A percentile compares a stretch with the other conserved stretches of the same genome.
Conservation (phyloP, 1,140 invertebrate genomes). For the Camponotus pennsylvanicus region DNA sequence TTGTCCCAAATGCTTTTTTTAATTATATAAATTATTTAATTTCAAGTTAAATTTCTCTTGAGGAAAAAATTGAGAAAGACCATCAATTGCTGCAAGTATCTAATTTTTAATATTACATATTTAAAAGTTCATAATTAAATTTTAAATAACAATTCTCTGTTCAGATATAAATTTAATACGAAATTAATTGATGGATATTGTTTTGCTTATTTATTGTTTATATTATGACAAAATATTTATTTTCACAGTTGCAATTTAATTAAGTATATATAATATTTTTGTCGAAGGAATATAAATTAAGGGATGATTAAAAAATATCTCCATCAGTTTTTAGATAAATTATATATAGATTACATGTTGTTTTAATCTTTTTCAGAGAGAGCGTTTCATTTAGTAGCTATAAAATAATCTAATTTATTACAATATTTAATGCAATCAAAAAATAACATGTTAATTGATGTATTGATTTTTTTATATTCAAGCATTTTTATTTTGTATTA, state of each 20-base stretch:
- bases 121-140: neutral
- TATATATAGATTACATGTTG: neutral
- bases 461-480: slow-evolving; percentile 44
- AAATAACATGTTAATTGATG: slow-evolving; percentile 43
- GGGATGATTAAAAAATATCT: neutral
- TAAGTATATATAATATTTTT: neutral
- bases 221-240: neutral
- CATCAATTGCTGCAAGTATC: neutral
- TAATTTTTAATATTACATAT: neutral
- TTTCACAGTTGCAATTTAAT: neutral
- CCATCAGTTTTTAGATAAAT: neutral
- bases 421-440: slow-evolving; percentile 52
- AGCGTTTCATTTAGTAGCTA: slow-evolving; percentile 2
- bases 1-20: neutral
- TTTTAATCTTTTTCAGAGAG: slow-evolving; percentile 30
- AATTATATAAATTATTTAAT: neutral
- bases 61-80: neutral
- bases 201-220: neutral
- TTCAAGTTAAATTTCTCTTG: neutral
- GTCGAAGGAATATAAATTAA: neutral
- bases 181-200: neutral
- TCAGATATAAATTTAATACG: neutral
- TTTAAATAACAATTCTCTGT: slow-evolving; percentile 10
- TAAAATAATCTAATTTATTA: slow-evolving; percentile 50
- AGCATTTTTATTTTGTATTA: slow-evolving; percentile 53